Percentiles rank a stretch among this genome's conserved stretches.
Evolutionary conservation across 2,113 vertebrate genomes (phyloP).

Genomic region (Ammodramus savannarum): DNA sequence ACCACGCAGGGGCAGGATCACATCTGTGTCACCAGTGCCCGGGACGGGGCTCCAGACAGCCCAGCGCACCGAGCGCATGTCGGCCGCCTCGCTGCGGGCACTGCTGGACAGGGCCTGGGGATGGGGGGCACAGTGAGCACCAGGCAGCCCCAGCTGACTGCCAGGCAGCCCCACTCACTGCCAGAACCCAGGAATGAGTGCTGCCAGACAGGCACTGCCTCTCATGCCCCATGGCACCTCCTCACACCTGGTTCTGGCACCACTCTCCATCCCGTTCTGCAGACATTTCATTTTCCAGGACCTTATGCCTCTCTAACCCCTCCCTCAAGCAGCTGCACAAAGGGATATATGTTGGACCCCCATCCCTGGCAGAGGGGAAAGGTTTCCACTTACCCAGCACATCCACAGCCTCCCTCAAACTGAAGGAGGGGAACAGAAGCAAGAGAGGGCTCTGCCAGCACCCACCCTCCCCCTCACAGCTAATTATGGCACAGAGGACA

Average conservation of each 20-base stretch:
- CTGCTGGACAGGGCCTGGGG: conserved; percentile 65
- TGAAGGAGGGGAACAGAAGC: background rate
- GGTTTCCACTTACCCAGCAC: background rate
- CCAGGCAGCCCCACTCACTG: background rate
- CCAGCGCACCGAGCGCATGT: conserved; percentile 87
- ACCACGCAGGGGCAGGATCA: conserved; percentile 79
- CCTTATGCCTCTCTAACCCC: background rate
- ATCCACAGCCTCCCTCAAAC: background rate
- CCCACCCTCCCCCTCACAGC: background rate
- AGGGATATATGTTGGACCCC: background rate
- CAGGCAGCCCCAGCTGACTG: background rate
- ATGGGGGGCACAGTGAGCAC: accelerated
- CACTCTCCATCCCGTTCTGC: accelerated
- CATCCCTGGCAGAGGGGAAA: background rate
- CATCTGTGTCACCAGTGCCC: conserved; percentile 3
- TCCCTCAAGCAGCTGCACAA: background rate
- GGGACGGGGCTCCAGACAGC: conserved; percentile 79
- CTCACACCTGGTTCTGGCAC: background rate
- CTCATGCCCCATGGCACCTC: accelerated
- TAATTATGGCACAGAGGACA: background rate
- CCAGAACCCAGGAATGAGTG: accelerated
- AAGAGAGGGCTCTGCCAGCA: background rate
- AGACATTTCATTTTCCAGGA: background rate
- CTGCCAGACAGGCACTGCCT: background rate
- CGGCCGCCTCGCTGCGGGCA: conserved; percentile 57